These are phyloP conservation scores for Dascillus cervinus DNA, from an alignment of 2,888 invertebrate genomes.

Conservation along the genomic window DNA sequence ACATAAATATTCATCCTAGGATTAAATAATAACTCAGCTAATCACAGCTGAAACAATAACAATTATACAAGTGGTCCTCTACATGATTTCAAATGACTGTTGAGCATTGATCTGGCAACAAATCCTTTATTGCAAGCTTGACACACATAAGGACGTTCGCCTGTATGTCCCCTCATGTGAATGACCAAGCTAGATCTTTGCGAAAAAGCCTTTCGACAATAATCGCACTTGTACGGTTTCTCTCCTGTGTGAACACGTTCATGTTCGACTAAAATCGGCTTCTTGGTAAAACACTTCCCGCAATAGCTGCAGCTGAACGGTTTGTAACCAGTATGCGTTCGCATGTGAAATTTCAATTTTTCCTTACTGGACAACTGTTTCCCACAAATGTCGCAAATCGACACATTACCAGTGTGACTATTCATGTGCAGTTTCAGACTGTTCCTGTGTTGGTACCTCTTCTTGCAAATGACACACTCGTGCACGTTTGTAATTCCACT, in stretches of 20 bases:
- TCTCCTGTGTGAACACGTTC: constrained; percentile 38
- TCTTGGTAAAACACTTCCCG: constrained; percentile 39
- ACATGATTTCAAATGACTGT: constrained; percentile 52
- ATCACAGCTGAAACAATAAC: too few species aligned
- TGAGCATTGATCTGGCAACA: constrained; percentile 54
- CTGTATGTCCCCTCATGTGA: constrained; percentile 57
- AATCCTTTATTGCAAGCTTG: constrained; percentile 53
- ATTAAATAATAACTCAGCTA: too few species aligned
- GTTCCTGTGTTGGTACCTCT: constrained; percentile 39
- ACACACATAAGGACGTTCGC: constrained; percentile 54
- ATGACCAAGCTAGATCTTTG: constrained; percentile 57
- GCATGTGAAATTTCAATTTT: constrained; percentile 44
- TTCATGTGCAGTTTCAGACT: constrained; percentile 41
- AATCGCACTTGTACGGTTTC: constrained; percentile 45
- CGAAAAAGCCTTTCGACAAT: constrained; percentile 55
- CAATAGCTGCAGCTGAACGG: constrained; percentile 37
- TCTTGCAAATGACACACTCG: constrained; percentile 40
- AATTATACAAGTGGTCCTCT: constrained; percentile 24
- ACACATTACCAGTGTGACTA: constrained; percentile 45
- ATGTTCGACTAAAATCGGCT: constrained; percentile 37
- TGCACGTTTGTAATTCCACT: constrained; percentile 30
- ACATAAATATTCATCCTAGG: too few species aligned
- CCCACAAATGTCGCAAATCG: constrained; percentile 53
- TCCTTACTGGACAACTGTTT: constrained; percentile 47
- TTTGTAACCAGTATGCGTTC: constrained; percentile 38